phyloP scores from a whole-genome alignment of 2,797 vertebrate species.

The Todus mexicanus region DNA sequence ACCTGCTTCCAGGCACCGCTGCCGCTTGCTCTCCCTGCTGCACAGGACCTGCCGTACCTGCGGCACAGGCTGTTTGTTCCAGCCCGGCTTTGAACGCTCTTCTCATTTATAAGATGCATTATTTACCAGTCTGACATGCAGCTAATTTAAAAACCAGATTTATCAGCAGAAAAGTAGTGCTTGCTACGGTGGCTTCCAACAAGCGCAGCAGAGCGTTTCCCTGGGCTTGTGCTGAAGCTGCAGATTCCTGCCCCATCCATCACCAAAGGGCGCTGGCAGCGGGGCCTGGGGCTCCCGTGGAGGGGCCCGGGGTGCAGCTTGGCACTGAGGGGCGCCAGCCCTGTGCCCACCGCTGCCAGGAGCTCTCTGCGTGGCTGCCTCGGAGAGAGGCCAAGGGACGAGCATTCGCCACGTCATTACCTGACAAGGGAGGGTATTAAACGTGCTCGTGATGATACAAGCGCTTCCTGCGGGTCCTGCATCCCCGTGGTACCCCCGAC shows the following conservation, averaged over 20 bases:
- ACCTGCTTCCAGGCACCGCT: not conserved
- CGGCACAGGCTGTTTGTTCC: not conserved
- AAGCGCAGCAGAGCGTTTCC: not conserved
- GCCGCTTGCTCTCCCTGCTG: not conserved
- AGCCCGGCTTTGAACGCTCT: not conserved
- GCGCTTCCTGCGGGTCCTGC: not conserved
- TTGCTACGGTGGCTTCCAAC: not conserved
- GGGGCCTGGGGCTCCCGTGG: not conserved
- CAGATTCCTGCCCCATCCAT: not conserved
- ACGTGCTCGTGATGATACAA: rapidly evolving
- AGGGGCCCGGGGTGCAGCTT: not conserved
- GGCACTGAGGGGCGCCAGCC: not conserved
- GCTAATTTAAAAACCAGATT: constrained; percentile 39
- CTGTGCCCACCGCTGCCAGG: rapidly evolving
- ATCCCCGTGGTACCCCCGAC: rapidly evolving
- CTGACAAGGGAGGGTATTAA: too few relatives aligned
- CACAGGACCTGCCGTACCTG: not conserved
- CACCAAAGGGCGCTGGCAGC: not conserved
- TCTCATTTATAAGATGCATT: constrained; percentile 16
- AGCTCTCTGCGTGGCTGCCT: not conserved
- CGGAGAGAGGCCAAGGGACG: not conserved
- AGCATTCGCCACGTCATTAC: rapidly evolving
- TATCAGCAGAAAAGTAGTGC: constrained; percentile 15
- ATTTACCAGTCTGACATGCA: constrained; percentile 33
- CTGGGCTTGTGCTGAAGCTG: not conserved